Evolutionary conservation across 2,888 invertebrate genomes (phyloP), one percentile per base, ranked within the genome.

Genomic region (Pyrrhosoma nymphula): DNA sequence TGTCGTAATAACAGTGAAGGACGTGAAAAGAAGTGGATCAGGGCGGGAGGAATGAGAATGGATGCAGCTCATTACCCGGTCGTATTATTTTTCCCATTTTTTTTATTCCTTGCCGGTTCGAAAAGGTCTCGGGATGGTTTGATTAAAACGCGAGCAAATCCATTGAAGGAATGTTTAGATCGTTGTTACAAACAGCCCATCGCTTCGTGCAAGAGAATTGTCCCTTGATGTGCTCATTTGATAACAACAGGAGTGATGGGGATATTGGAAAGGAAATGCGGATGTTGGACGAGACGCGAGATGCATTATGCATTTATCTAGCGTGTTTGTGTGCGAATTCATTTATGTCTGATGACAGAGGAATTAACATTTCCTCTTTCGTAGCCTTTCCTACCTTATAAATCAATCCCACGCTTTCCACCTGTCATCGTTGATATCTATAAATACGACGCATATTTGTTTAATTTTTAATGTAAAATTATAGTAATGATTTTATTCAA

Each of bases 1-100:
- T 8, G 39, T 56, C 47, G 56, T 56, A 89, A 89, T 89, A 20
- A 89, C 47, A 89, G n/a, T n/a, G 56, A 82, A 82, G 56, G 89
- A 55, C 55, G 89, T 56, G 56, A 23, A 89, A 89, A 89, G 89
- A 56, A 89, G 56, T 89, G 89, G n/a, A 82, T 47, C 56, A 89
- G 14, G 55, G 8, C 26, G 55, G 55, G 47, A 18, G 16, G 2
- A 20, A 56, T 89, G 35, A n/a, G 35, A 0, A 82, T 82, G 82
- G 82, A 82, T 82, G 82, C 82, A 82, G 82, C 82, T 82, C 82
- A 82, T 82, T 82, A 35, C 30, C 16, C 16, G 69, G 82, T 82
- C 82, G 30, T 35, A 35, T 82, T 82, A 30, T 35, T 69, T 69
- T 69, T 12, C 26, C 10, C 60, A 60, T 60, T 60, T 10, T n/a